Base-by-base conservation (phyloP, 2,797 vertebrate genomes). In the Decapterus maruadsi region DNA sequence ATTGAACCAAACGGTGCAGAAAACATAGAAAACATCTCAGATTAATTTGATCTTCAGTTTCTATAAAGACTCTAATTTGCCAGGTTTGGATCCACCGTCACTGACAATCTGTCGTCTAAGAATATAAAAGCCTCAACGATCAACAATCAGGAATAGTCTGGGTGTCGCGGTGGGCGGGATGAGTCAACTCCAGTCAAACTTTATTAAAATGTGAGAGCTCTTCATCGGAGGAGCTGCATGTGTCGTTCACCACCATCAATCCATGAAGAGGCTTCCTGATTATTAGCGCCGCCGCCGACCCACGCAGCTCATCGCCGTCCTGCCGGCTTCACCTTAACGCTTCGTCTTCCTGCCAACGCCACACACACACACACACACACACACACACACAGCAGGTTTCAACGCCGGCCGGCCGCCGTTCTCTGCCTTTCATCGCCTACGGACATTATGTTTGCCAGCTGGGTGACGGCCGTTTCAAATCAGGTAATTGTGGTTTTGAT, bases 401-500 rank as follows among this genome's bases (percentile, higher is more conserved):
- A 59, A 36, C 26, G n/a, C n/a, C n/a, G n/a, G n/a, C n/a, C 61
- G 43, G 43, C 31, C 40, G 50, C 75, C 63, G 6, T 26, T 46
- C 68, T 75, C 56, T 22, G 72, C 78, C 54, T 66, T 55, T 78
- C 71, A 62, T 57, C 53, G 16, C 79, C 82, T 69, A 9, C 80
- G 62, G 64, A 81, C 53, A 70, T 67, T 17, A 80, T 26, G 3
- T 74, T 72, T 50, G 75, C 66, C 81, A 87, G 79, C 77, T 83
- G 87, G 68, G 65, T 17, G 61, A 34, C 81, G 62, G 77, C 70
- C 57, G 64, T 54, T 81, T 85, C 43, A 82, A 85, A 90, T 77
- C 40, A 83, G 75, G 71, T 80, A 76, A 74, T 86, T 86, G 81
- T 84, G 82, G 73, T 79, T 86, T 73, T 79, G 78, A 88, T 87